Conservation (phyloP, 1,140 invertebrate genomes). For the Drosophila nasuta region DNA sequence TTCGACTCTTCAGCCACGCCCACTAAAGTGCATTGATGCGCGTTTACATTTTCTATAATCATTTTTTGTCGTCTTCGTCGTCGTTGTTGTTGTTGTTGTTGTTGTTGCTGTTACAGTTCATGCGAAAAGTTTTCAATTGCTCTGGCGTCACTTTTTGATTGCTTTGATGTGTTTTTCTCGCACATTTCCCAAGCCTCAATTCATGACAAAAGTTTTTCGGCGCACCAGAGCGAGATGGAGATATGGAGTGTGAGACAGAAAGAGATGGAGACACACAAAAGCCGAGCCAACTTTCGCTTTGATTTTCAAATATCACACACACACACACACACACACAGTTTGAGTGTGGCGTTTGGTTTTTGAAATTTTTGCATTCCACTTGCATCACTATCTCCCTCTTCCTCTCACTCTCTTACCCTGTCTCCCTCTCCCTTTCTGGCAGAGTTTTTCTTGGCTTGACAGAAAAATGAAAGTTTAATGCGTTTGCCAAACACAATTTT, state of each 20-base stretch:
- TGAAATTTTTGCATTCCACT: slow-evolving; percentile 54
- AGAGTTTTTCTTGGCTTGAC: slow-evolving; percentile 73
- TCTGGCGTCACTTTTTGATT: slow-evolving; percentile 84
- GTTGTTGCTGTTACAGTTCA: slow-evolving; percentile 52
- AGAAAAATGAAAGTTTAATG: slow-evolving; percentile 85
- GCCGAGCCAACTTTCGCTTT: slow-evolving; percentile 80
- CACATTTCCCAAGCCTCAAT: slow-evolving; percentile 82
- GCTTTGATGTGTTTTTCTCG: slow-evolving; percentile 82
- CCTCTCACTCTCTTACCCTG: not conserved
- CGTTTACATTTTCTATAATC: slow-evolving; percentile 72
- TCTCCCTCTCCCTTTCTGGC: not conserved
- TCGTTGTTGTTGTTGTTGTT: slow-evolving; percentile 19
- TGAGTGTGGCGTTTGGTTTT: slow-evolving; percentile 9
- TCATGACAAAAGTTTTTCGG: slow-evolving; percentile 81
- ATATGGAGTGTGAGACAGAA: not conserved
- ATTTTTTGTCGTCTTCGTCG: slow-evolving; percentile 22
- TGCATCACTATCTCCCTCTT: not conserved
- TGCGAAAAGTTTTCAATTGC: slow-evolving; percentile 83
- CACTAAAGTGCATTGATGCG: slow-evolving; percentile 70
- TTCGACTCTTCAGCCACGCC: not conserved
- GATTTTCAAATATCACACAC: slow-evolving; percentile 72
- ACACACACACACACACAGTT: slow-evolving; percentile 11
- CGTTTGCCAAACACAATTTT: slow-evolving; percentile 84
- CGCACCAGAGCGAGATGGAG: slow-evolving; percentile 12
- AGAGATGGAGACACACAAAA: slow-evolving; percentile 53